Conservation (phyloP, 2,888 invertebrate genomes). For the Megaustenia siamemsis region DNA sequence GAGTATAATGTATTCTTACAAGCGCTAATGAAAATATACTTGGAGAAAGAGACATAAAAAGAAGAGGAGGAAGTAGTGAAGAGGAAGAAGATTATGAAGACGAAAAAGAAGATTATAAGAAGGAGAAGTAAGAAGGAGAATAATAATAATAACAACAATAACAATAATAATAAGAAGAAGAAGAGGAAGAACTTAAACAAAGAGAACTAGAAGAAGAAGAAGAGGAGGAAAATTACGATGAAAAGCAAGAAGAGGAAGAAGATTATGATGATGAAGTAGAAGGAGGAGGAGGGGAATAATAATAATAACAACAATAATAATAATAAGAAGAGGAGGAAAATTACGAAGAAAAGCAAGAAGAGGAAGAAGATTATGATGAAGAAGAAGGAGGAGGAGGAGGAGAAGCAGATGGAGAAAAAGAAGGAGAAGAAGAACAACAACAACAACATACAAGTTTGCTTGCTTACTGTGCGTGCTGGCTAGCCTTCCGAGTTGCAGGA, state of each 20-base stretch:
- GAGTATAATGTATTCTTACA: no score
- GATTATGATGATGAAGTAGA: neutral
- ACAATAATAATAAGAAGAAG: neutral
- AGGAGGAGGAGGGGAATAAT: neutral
- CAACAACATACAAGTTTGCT: no score
- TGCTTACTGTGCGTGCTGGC: no score
- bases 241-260: neutral
- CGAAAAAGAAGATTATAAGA: neutral
- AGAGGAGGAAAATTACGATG: neutral
- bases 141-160: neutral
- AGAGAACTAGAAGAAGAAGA: no score
- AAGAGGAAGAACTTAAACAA: neutral
- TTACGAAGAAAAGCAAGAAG: neutral
- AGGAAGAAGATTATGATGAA: neutral
- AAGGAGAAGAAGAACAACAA: slow-evolving; percentile 4
- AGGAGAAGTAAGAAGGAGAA: neutral
- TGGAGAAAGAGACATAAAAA: neutral
- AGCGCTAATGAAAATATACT: no score
- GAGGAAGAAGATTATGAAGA: slow-evolving; percentile 18
- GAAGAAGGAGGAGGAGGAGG: no score
- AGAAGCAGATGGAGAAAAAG: no score
- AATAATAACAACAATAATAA: neutral
- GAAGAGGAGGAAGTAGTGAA: neutral
- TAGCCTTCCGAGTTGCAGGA: no score
- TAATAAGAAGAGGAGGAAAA: neutral